These are phyloP conservation scores for Muricea muricata DNA, from an alignment of 92 coral and sea anemone species.

Conservation along the genomic window DNA sequence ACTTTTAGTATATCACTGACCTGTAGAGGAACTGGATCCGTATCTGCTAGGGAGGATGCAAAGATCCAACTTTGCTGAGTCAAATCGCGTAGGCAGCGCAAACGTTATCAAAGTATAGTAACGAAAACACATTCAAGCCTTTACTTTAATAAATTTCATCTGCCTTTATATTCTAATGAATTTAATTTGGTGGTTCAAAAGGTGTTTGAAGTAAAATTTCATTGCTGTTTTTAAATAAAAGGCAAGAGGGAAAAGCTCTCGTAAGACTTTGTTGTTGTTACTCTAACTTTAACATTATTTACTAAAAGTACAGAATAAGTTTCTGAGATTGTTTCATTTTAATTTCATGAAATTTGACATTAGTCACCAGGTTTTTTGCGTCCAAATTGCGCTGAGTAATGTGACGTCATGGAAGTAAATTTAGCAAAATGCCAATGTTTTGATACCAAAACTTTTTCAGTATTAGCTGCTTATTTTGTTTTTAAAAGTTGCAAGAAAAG, in stretches of 20 bases:
- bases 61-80: not conserved
- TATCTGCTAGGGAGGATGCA: too few relatives aligned
- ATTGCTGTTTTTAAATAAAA: too few relatives aligned
- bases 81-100: not conserved
- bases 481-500: not conserved
- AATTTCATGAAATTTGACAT: not conserved
- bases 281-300: not conserved
- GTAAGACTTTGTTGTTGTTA: too few relatives aligned
- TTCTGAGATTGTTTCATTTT: not conserved
- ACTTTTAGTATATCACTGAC: not conserved
- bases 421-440: slow-evolving; percentile 1
- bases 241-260: too few relatives aligned
- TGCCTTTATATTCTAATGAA: too few relatives aligned
- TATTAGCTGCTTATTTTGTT: slow-evolving; percentile 14
- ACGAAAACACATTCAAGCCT: too few relatives aligned
- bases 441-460: not conserved
- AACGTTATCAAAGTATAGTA: not conserved
- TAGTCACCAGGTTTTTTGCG: not conserved
- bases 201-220: too few relatives aligned
- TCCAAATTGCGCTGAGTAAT: slow-evolving; percentile 22
- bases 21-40: too few relatives aligned
- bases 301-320: too few relatives aligned
- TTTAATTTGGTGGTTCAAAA: too few relatives aligned
- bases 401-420: slow-evolving; percentile 29
- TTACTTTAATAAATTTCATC: too few relatives aligned